Base-by-base conservation (phyloP, 2,113 vertebrate species). In the Platysteira castanea region DNA sequence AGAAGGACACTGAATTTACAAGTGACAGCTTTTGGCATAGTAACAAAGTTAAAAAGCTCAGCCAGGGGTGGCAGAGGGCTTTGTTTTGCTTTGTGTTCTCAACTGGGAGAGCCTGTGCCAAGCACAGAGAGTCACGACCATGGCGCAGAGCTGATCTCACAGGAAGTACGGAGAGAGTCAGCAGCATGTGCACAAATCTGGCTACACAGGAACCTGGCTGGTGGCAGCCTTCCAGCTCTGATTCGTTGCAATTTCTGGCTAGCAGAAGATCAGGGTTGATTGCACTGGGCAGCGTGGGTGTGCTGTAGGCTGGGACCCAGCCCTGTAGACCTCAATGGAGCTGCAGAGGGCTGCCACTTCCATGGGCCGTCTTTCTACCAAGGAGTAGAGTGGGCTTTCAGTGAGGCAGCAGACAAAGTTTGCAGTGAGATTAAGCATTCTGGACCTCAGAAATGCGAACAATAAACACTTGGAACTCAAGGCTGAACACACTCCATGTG, bases 31-130 rank as follows among this genome's bases (percentile, higher is more conserved):
- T 93, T 78, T 89, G 84, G 64, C 31, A 26, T 11, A 52, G 33
- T 41, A 79, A 78, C 27, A 59, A 93, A 91, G 64, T 31, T 24
- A 20, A 81, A 89, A 87, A 87, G 12, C 90, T 87, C 65, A 87
- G 54, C 28, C 15, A 17, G 65, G 82, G 42, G 47, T 52, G 65
- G 60, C 61, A 91, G 52, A 87, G 22, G 31, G 21, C 23, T 91
- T 75, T 84, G 47, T 78, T 95, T 89, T 63, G 42, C 26, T 87
- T 35, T 54, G 21, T 41, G 57, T 52, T 87, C 65, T 52, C 56
- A 39, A 15, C 19, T 11, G 3, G 2, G 14, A 70, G 30, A 81
- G 65, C 30, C 44, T 6, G 11, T 64, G 81, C 69, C 69, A 89
- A 67, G 56, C 2, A 6, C 12, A 4, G 61, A 76, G 6, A 87